Percentiles rank a stretch among this genome's conserved stretches.
phyloP scores from a whole-genome alignment of 1,140 invertebrate genomes.

The Archegozetes longisetosus region DNA sequence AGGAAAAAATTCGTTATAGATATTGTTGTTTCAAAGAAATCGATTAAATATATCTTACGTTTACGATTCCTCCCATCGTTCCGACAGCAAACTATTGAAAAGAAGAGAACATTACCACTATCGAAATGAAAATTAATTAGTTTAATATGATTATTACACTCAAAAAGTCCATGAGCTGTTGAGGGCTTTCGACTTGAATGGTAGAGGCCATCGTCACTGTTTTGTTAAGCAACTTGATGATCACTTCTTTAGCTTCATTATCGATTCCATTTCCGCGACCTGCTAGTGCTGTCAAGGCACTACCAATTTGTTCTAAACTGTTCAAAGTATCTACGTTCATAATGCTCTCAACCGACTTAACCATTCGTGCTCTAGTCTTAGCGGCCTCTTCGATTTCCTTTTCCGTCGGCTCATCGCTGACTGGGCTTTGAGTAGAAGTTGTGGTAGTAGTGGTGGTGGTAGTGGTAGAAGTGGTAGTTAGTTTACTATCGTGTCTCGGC shows the following conservation, averaged over 20 bases:
- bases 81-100: constrained; percentile 23
- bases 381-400: constrained; percentile 21
- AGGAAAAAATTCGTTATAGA: background rate
- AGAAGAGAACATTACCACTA: background rate
- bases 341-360: constrained; percentile 22
- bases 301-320: constrained; percentile 23
- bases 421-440: constrained; percentile 1
- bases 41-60: constrained; percentile 18
- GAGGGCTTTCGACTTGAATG: constrained; percentile 24
- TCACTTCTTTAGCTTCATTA: constrained; percentile 23
- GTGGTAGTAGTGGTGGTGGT: constrained; percentile 17
- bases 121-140: background rate
- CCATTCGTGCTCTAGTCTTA: constrained; percentile 21
- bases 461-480: background rate
- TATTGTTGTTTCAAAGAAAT: background rate
- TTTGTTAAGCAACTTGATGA: constrained; percentile 23
- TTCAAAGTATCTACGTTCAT: constrained; percentile 25
- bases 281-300: constrained; percentile 23
- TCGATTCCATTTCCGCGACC: constrained; percentile 23
- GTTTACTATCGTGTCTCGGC: constrained; percentile 7
- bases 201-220: constrained; percentile 22
- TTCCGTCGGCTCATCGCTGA: constrained; percentile 12
- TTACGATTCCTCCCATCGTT: constrained; percentile 25
- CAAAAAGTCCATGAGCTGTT: constrained; percentile 23
- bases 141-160: background rate